Conservation (phyloP, 2,888 invertebrate genomes). For the Ditula angustiorana region DNA sequence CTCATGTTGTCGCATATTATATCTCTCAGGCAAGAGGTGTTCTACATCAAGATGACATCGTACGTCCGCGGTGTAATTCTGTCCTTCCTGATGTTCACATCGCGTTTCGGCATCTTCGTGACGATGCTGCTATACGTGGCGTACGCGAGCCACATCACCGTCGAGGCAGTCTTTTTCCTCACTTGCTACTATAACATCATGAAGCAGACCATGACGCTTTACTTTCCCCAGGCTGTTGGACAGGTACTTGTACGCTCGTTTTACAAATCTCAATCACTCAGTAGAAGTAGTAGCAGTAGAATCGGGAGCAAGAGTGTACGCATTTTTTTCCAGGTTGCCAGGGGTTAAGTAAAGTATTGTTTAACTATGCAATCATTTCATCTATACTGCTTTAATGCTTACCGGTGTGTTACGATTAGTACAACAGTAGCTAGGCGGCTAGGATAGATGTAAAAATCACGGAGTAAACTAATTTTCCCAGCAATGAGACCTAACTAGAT, state of each 20-base stretch:
- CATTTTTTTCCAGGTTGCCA: neutral
- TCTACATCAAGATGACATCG: constrained; percentile 74
- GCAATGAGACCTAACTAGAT: too few species aligned
- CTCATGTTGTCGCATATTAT: too few species aligned
- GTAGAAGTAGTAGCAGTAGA: too few species aligned
- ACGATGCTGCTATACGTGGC: constrained; percentile 88
- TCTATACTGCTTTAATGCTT: too few species aligned
- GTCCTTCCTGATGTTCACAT: constrained; percentile 88
- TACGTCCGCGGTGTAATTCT: constrained; percentile 85
- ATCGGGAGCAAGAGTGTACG: neutral
- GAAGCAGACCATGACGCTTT: constrained; percentile 90
- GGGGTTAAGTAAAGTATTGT: neutral
- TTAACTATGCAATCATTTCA: too few species aligned
- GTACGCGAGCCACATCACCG: constrained; percentile 86
- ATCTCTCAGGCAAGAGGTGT: constrained; percentile 70
- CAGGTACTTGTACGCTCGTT: constrained; percentile 58
- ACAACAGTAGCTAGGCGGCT: too few species aligned
- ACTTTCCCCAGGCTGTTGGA: constrained; percentile 86
- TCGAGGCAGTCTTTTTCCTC: constrained; percentile 90
- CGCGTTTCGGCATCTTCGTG: constrained; percentile 89
- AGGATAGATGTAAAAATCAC: too few species aligned
- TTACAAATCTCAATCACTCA: too few species aligned
- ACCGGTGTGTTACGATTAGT: too few species aligned
- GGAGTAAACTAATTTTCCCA: too few species aligned
- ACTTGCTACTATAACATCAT: constrained; percentile 91